Conservation (phyloP, 2,113 vertebrate species). For the Trematocara nigrifrons region DNA sequence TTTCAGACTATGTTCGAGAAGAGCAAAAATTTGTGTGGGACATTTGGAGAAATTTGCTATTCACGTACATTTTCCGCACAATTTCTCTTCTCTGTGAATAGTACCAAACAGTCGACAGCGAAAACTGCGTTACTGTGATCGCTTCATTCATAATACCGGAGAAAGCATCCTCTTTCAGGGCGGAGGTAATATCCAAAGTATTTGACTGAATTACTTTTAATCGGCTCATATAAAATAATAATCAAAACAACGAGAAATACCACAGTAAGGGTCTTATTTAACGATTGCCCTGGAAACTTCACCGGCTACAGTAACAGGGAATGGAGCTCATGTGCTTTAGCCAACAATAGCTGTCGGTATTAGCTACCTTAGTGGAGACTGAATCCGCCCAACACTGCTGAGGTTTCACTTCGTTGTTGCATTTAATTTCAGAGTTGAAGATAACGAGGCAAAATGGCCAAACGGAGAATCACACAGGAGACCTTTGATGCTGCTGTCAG, state of each 20-base stretch:
- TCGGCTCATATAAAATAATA: not conserved
- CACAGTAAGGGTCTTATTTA: not conserved
- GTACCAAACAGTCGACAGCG: not conserved
- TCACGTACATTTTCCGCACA: slow-evolving; percentile 19
- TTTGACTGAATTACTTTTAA: not conserved
- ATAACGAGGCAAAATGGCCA: slow-evolving; percentile 72
- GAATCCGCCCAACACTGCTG: not conserved
- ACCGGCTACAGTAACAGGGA: not conserved
- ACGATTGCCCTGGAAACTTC: not conserved
- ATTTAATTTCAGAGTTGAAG: not conserved
- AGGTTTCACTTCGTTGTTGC: not conserved
- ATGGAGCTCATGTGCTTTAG: not conserved
- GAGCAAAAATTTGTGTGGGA: slow-evolving; percentile 1
- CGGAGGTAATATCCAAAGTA: not conserved
- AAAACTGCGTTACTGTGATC: slow-evolving; percentile 1
- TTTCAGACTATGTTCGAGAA: not conserved
- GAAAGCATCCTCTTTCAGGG: not conserved
- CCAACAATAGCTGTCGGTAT: not conserved
- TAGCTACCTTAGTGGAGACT: not conserved
- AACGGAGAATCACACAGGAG: slow-evolving; percentile 84
- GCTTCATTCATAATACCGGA: not conserved
- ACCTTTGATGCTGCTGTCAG: slow-evolving; percentile 87
- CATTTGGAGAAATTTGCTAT: slow-evolving; percentile 15
- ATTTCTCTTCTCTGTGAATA: not conserved
- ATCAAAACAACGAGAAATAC: not conserved